Evolutionary conservation across 2,888 invertebrate genomes (phyloP), one percentile per base, ranked within the genome.

Genomic region (Parnassius mnemosyne): DNA sequence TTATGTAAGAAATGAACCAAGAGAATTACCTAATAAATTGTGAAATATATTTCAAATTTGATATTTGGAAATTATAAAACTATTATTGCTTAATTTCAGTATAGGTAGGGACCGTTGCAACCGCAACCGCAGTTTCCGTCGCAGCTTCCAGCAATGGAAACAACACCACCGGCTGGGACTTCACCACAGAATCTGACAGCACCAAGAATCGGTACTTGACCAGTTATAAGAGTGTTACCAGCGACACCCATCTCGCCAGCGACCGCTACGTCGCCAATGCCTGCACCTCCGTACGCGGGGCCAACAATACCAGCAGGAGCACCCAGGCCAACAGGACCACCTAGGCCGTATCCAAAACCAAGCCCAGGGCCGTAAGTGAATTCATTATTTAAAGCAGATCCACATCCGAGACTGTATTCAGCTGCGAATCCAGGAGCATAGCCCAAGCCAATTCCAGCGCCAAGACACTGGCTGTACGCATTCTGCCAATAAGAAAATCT

Each of bases 161-260:
- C 74, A 0, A 66, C 61, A 12, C 79, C 80, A 34, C 64, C 67
- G 20, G 80, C 75, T 10, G 75, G 72, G 12, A 80, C 65, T 7
- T 65, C 65, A 0, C 80, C 80, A 9, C 65, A 61, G 58, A 78
- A 80, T 63, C 71, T 65, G 5, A 79, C 77, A 0, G 72, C 66
- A 9, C 81, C 80, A 3, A 71, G 62, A 10, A 79, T 72, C 9
- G 80, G 80, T 56, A 80, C 77, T 52, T 73, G 73, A 0, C 80
- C 80, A 3, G 70, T 63, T 2, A 80, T 68, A 13, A 66, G 43
- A 50, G 59, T 34, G 9, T 55, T 49, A 42, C 60, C 63, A 54
- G 53, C 61, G 16, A 52, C 46, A 10, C 57, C 66, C 20, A 20
- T 20, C 20, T 20, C 20, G 20, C 20, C 20, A 20, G 20, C 2